Evolutionary conservation across 1,140 invertebrate genomes (phyloP), one percentile per base, ranked within the genome.

Genomic region (Planococcus citri): DNA sequence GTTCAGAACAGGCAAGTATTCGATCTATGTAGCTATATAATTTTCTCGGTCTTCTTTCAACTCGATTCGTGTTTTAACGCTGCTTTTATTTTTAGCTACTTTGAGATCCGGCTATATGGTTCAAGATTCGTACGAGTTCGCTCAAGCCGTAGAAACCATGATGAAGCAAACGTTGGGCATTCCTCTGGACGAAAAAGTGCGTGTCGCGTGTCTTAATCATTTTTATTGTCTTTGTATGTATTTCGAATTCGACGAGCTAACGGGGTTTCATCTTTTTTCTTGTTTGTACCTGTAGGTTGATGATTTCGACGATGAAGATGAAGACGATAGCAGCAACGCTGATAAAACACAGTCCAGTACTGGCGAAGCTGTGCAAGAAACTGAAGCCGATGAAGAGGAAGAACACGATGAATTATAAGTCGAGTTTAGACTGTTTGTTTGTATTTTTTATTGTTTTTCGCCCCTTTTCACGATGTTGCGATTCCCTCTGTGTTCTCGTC

Each of bases 61-160:
- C n/a, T 60, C 4, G n/a, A 24, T 60, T 60, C n/a, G n/a, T n/a
- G n/a, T n/a, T n/a, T n/a, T n/a, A n/a, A n/a, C n/a, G n/a, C n/a
- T n/a, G n/a, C n/a, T 60, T 60, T 75, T 70, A 58, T 71, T 27
- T 75, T 81, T 82, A 21, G 95, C 97, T 0, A 97, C 94, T 1
- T 79, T 99, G 24, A 82, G 93, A 71, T 96, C 93, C 4, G 95
- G 95, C 0, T 98, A 87, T 76, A 87, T 89, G 84, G 79, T 98
- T 0, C 83, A 84, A 72, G 94, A 98, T 77, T 92, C 94, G 0
- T 81, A 86, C 2, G 85, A 85, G 27, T 98, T 97, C 80, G 92
- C 94, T 0, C 83, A 88, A 6, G 86, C 88, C 71, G 88, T 98
- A 20, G 95, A 98, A 76, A 79, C 79, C n/a, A 87, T 96, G 81